Percentiles rank a stretch among this genome's conserved stretches.
These are phyloP conservation scores for Phalacrocorax brasilianus DNA, from an alignment of 2,113 vertebrate species.

Conservation along the genomic window DNA sequence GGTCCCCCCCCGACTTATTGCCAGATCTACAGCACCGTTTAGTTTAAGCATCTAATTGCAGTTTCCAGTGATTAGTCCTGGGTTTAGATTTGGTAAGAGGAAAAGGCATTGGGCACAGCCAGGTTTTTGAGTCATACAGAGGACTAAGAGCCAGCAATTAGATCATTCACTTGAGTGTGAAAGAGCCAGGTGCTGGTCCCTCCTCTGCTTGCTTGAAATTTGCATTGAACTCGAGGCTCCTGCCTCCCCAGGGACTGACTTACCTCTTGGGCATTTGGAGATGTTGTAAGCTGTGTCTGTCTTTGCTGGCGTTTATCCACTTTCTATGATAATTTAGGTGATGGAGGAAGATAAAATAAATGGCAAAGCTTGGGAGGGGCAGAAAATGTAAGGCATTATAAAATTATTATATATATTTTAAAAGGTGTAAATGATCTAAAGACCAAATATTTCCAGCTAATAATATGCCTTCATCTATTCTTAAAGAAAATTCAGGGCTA, in stretches of 20 bases:
- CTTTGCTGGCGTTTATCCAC: background rate
- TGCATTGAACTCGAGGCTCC: background rate
- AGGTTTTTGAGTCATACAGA: background rate
- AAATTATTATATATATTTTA: background rate
- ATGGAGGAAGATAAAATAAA: background rate
- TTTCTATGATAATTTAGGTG: background rate
- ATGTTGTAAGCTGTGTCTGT: background rate
- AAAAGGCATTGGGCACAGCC: background rate
- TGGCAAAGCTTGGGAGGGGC: background rate
- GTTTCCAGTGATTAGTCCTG: background rate
- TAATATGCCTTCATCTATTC: background rate
- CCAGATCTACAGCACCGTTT: background rate
- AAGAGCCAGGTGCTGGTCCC: constrained; percentile 9
- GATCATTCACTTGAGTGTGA: background rate
- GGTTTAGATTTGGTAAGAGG: background rate
- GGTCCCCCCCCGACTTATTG: background rate
- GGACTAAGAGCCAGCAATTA: constrained; percentile 4
- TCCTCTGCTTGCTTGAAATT: background rate
- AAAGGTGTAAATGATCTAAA: background rate
- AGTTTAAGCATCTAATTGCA: background rate
- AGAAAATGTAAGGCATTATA: background rate
- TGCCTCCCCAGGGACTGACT: background rate
- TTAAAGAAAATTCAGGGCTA: background rate
- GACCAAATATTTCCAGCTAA: background rate
- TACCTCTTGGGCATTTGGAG: background rate